A percentile compares a stretch with the other conserved stretches of the same genome.
These are phyloP conservation scores for Rhingia campestris DNA, from an alignment of 2,888 invertebrate genomes.

Conservation along the genomic window DNA sequence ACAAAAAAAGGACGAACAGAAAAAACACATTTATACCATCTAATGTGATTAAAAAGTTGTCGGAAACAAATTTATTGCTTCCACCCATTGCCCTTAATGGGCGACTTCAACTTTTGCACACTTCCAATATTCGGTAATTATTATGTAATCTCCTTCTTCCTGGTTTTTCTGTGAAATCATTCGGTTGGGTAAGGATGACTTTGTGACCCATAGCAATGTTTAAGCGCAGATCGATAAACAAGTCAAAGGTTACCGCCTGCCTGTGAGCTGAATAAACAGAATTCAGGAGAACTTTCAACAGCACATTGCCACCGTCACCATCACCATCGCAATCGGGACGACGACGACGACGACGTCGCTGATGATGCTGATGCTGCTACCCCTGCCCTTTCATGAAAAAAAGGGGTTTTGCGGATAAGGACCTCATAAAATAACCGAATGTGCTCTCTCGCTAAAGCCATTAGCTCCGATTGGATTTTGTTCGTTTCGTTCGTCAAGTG, in stretches of 20 bases:
- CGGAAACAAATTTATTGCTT: conserved; percentile 61
- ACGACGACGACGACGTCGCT: not conserved
- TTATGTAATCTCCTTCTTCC: conserved; percentile 58
- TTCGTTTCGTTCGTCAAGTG: conserved; percentile 63
- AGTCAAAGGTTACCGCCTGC: conserved; percentile 33
- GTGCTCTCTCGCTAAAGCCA: conserved; percentile 47
- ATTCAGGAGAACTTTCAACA: conserved; percentile 41
- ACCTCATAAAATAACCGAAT: conserved; percentile 52
- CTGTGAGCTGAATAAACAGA: conserved; percentile 27
- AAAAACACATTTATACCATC: conserved; percentile 8
- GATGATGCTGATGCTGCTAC: not conserved
- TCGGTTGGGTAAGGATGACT: conserved; percentile 49
- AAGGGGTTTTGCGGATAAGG: conserved; percentile 38
- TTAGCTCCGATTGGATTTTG: conserved; percentile 62
- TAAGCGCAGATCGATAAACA: conserved; percentile 66
- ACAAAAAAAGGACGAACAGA: too few species aligned
- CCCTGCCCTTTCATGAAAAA: conserved; percentile 15
- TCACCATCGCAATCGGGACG: not conserved
- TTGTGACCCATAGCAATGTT: conserved; percentile 60
- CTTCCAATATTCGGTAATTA: conserved; percentile 56
- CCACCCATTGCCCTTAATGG: conserved; percentile 48
- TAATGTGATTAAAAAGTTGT: conserved; percentile 65
- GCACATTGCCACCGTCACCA: not conserved
- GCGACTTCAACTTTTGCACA: conserved; percentile 46
- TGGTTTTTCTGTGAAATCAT: conserved; percentile 23